These are phyloP conservation scores for Caenorhabditis uteleia DNA, from an alignment of 2,888 invertebrate species.

Conservation along the genomic window DNA sequence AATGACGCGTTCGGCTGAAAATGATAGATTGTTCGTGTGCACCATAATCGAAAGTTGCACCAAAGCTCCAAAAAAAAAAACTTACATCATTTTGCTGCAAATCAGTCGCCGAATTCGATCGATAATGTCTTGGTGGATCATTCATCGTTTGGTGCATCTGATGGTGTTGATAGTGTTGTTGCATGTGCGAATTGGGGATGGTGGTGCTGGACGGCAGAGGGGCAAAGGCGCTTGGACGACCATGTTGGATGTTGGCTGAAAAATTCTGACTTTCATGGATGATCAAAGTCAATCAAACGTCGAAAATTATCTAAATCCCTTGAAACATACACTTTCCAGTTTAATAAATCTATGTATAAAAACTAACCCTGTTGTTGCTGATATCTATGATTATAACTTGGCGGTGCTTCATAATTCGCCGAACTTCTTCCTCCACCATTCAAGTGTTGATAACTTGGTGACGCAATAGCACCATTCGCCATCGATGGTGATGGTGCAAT, in stretches of 20 bases:
- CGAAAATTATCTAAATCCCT: constrained; percentile 2
- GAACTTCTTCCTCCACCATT: constrained; percentile 7
- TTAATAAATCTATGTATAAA: no score
- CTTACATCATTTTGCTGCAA: constrained; percentile 43
- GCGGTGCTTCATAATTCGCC: constrained; percentile 21
- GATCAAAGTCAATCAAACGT: no score
- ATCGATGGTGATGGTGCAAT: constrained; percentile 6
- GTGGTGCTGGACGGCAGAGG: constrained; percentile 16
- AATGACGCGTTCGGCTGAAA: constrained; percentile 52
- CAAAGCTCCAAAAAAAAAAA: background rate
- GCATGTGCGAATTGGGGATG: constrained; percentile 15
- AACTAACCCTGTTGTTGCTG: constrained; percentile 16
- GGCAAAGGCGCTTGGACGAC: constrained; percentile 12
- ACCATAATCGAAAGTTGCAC: background rate
- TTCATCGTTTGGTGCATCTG: constrained; percentile 16
- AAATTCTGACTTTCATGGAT: no score
- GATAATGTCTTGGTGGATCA: constrained; percentile 29
- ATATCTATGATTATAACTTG: constrained; percentile 38
- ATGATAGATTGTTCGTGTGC: no score
- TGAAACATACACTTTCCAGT: background rate
- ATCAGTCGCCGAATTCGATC: constrained; percentile 60
- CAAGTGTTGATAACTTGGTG: no score
- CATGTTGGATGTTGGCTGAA: background rate
- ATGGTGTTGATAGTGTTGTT: constrained; percentile 37
- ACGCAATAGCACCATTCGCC: no score